Conservation (phyloP, 2,888 invertebrate species). For the Piscicola geometra region DNA sequence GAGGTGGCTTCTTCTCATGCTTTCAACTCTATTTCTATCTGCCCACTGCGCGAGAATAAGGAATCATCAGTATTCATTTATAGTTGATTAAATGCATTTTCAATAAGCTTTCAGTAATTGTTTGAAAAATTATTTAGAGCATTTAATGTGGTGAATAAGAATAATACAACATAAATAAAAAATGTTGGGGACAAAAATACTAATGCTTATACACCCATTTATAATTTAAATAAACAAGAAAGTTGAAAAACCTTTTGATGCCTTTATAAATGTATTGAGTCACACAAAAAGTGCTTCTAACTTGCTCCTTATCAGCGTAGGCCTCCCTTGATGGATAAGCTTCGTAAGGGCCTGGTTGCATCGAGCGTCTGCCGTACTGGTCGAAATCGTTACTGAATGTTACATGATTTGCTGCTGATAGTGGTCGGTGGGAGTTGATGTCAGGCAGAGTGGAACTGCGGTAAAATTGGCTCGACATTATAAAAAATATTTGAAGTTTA, state of each 20-base stretch:
- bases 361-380: neutral
- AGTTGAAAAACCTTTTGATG: no score
- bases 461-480: slow-evolving; percentile 17
- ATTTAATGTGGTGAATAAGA: no score
- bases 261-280: no score
- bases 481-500: no score
- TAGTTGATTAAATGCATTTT: neutral
- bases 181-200: no score
- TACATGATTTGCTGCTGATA: slow-evolving; percentile 14
- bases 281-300: no score
- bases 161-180: no score
- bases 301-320: slow-evolving; percentile 1
- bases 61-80: neutral
- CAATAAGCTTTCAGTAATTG: neutral
- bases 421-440: slow-evolving; percentile 21
- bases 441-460: slow-evolving; percentile 21
- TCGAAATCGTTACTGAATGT: neutral
- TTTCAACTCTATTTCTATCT: neutral
- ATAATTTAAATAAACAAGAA: no score
- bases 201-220: no score
- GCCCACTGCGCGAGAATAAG: neutral
- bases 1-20: neutral
- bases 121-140: no score
- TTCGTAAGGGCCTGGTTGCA: neutral
- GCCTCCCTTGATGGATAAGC: neutral